Evolutionary conservation across 1,140 invertebrate species (phyloP).

Genomic region (Helicoverpa zea): DNA sequence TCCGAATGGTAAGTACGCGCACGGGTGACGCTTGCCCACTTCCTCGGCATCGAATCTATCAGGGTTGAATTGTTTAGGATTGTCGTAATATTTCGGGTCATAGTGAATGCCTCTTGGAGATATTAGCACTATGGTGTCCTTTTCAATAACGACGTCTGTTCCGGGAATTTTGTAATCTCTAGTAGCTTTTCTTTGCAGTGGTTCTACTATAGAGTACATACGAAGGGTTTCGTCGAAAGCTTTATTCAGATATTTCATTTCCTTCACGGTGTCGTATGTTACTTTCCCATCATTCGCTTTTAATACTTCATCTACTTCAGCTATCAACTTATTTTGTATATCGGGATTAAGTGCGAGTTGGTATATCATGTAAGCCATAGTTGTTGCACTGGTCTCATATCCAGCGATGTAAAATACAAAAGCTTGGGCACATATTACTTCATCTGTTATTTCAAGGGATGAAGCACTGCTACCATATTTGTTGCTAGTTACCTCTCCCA

Average conservation of each 20-base stretch:
- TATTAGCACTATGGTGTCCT: slow-evolving; percentile 67
- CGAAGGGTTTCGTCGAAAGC: slow-evolving; percentile 86
- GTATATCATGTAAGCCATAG: slow-evolving; percentile 64
- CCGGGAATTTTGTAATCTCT: slow-evolving; percentile 86
- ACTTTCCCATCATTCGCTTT: slow-evolving; percentile 67
- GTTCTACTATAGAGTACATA: slow-evolving; percentile 86
- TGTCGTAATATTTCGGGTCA: slow-evolving; percentile 60
- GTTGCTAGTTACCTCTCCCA: not conserved
- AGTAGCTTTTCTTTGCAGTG: slow-evolving; percentile 83
- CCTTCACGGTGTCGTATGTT: slow-evolving; percentile 73
- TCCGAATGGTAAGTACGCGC: slow-evolving; percentile 88
- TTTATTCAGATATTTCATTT: slow-evolving; percentile 76
- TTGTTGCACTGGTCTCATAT: slow-evolving; percentile 66
- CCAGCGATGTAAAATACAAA: slow-evolving; percentile 73
- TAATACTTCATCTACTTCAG: slow-evolving; percentile 73
- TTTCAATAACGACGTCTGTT: slow-evolving; percentile 81
- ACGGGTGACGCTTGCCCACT: slow-evolving; percentile 75
- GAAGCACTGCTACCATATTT: not conserved
- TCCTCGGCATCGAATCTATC: slow-evolving; percentile 84
- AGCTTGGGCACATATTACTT: slow-evolving; percentile 65
- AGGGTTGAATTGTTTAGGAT: slow-evolving; percentile 88
- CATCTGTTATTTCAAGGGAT: slow-evolving; percentile 52
- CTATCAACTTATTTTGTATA: slow-evolving; percentile 70
- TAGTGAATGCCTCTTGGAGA: slow-evolving; percentile 59
- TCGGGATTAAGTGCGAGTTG: slow-evolving; percentile 66